A percentile compares a stretch with the other conserved stretches of the same genome.
Conservation (phyloP, 2,797 vertebrate genomes). For the Xiphophorus birchmanni region DNA sequence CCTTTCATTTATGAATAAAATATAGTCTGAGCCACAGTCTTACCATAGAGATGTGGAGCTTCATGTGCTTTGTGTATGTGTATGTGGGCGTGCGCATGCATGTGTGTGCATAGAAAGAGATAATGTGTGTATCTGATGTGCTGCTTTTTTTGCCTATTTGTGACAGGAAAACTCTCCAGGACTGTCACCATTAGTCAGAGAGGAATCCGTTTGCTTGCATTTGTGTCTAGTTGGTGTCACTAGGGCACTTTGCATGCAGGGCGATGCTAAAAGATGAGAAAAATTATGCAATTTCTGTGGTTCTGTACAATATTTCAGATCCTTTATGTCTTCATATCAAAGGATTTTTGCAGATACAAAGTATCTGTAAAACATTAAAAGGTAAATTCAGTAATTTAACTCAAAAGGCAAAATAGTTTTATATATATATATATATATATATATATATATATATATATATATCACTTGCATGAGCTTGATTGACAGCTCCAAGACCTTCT, state of each 20-base stretch:
- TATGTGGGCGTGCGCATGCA: not conserved
- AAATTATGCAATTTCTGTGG: not conserved
- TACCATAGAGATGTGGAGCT: conserved; percentile 27
- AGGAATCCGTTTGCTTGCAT: not conserved
- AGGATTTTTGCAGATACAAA: not conserved
- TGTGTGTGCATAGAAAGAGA: not conserved
- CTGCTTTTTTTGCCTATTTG: conserved; percentile 22
- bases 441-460: no score
- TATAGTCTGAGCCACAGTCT: conserved; percentile 31
- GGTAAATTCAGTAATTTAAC: not conserved
- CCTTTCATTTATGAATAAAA: conserved; percentile 67
- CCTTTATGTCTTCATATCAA: not conserved
- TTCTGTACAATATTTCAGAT: not conserved
- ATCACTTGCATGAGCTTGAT: not conserved
- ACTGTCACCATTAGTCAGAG: conserved; percentile 8
- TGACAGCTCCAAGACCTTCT: no score
- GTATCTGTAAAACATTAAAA: not conserved
- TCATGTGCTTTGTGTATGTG: conserved; percentile 5
- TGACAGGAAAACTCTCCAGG: conserved; percentile 19
- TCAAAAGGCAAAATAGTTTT: not conserved
- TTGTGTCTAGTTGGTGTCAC: conserved; percentile 4
- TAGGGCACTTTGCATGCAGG: not conserved
- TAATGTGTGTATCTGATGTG: conserved; percentile 11
- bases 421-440: not conserved
- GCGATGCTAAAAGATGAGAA: not conserved